These are phyloP conservation scores for Aspidiotus destructor DNA, from an alignment of 2,888 invertebrate species.

Conservation along the genomic window DNA sequence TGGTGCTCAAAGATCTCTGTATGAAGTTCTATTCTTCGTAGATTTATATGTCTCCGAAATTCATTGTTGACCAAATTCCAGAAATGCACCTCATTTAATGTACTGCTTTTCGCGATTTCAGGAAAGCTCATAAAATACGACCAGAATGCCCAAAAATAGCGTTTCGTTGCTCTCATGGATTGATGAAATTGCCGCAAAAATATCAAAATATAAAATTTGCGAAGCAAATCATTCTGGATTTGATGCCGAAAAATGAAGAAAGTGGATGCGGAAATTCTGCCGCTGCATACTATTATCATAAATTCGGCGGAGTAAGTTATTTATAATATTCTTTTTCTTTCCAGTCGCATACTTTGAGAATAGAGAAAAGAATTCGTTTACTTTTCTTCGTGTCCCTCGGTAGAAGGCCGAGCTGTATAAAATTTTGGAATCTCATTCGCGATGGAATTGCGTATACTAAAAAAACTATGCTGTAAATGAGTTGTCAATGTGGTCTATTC, in stretches of 20 bases:
- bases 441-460: too few species aligned
- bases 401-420: too few species aligned
- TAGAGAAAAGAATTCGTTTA: too few species aligned
- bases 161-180: not conserved
- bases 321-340: too few species aligned
- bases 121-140: not conserved
- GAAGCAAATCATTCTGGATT: not conserved
- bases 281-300: not conserved
- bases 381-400: too few species aligned
- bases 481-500: too few species aligned
- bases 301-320: slow-evolving; percentile 3
- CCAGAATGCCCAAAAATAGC: not conserved
- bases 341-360: too few species aligned
- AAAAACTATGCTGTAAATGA: too few species aligned
- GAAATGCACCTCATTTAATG: not conserved
- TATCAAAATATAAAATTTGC: not conserved
- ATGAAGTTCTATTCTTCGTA: not conserved
- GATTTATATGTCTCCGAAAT: not conserved
- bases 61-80: not conserved
- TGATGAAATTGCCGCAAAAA: not conserved
- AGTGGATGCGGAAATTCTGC: not conserved
- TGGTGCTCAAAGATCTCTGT: too few species aligned
- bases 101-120: not conserved
- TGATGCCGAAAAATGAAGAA: not conserved
- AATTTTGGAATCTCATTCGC: too few species aligned